Conservation (phyloP, 2,113 vertebrate species). For the Murina feae region DNA sequence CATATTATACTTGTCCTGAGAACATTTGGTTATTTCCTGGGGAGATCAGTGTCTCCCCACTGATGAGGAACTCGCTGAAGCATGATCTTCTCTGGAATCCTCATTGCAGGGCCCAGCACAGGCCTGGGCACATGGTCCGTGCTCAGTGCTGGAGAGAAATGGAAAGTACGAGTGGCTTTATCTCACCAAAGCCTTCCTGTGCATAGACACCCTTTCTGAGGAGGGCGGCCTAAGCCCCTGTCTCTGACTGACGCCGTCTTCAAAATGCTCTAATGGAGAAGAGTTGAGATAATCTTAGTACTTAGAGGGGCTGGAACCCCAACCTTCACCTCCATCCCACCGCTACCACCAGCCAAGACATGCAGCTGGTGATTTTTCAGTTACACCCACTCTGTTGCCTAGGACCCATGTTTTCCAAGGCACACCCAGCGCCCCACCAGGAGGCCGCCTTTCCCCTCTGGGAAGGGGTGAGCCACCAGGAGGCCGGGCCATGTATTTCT, state of each 20-base stretch:
- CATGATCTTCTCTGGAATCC: not conserved
- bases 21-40: not conserved
- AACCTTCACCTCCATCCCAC: not conserved
- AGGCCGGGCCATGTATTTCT: conserved; percentile 46
- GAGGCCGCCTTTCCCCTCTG: conserved; percentile 43
- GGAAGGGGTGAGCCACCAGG: conserved; percentile 59
- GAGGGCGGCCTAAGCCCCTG: not conserved
- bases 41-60: not conserved
- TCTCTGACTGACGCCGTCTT: not conserved
- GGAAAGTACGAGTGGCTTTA: not conserved
- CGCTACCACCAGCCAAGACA: conserved; percentile 51
- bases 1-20: not conserved
- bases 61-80: not conserved
- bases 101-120: not conserved
- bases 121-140: not conserved
- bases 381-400: conserved; percentile 64
- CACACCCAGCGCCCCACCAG: conserved; percentile 55
- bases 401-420: conserved; percentile 65
- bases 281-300: not conserved
- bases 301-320: not conserved
- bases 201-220: not conserved
- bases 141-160: not conserved
- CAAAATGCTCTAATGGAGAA: not conserved
- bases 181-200: not conserved
- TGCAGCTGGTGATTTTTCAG: conserved; percentile 31